Evolutionary conservation across 2,797 vertebrate genomes (phyloP), one percentile per base, ranked within the genome.

Genomic region (Urosaurus nigricauda): DNA sequence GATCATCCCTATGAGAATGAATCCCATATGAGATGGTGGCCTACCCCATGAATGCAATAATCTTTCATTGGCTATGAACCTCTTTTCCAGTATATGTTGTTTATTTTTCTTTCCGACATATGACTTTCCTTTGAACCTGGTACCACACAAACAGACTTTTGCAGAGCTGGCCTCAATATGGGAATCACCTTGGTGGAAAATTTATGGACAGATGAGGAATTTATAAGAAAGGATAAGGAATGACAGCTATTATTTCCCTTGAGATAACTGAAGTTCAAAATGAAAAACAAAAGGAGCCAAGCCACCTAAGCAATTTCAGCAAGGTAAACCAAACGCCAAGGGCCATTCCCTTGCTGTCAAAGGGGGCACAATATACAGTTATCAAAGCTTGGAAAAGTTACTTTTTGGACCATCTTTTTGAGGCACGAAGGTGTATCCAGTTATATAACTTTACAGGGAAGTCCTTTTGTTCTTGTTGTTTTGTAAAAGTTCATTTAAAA

Each of bases 61-160:
- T 86, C 74, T 78, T 63, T 47, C 35, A 78, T n/a, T 40, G 4
- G 56, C 56, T 40, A 56, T 77, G 37, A 63, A 26, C 4, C 73
- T 75, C 26, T 35, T 88, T 58, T n/a, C 8, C 13, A 13, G 8
- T 26, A 37, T 29, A 4, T 3, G 58, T 63, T 77, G 84, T 58
- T 58, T 58, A 58, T 40, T 86, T 65, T 78, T n/a, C 74, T 78
- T 4, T 19, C 43, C 58, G 8, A 35, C 35, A 14, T 35, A 78
- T 47, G 43, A 47, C 17, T 71, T 0, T 3, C 0, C 1, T 56
- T 26, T 84, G 87, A 84, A 24, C 17, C 16, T 3, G 16, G 17
- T 9, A 29, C 24, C 63, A 85, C 77, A 53, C 17, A n/a, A 43
- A 58, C 8, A 71, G 7, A 29, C 7, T 79, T 40, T 58, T 13